Percentiles rank a stretch among this genome's conserved stretches.
phyloP scores from a whole-genome alignment of 2,797 vertebrate genomes.

The Eurystomus glaucurus region DNA sequence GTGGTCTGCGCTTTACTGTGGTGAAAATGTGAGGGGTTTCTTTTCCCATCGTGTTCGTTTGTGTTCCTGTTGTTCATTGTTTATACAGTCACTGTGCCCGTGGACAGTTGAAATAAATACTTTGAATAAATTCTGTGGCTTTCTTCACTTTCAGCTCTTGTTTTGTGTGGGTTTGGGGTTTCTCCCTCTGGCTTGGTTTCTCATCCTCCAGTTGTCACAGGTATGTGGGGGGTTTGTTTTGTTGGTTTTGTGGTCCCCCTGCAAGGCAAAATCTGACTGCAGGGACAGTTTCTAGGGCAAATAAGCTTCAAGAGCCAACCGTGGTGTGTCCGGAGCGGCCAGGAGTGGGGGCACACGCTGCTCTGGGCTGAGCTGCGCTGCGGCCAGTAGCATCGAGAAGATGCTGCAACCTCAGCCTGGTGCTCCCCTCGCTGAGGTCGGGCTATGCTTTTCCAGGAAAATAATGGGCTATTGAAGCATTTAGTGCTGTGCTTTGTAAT shows the following conservation, averaged over 20 bases:
- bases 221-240: not conserved
- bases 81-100: constrained; percentile 29
- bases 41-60: constrained; percentile 72
- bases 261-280: not conserved
- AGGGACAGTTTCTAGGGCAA: not conserved
- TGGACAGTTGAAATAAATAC: constrained; percentile 10
- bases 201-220: not conserved
- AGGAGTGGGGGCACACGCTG: not conserved
- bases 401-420: not conserved
- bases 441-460: not conserved
- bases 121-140: not conserved
- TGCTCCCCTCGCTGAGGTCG: not conserved
- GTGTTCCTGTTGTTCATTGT: constrained; percentile 49
- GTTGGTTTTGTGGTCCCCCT: not conserved
- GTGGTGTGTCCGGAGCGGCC: not conserved
- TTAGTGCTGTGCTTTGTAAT: constrained; percentile 11
- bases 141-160: constrained; percentile 33
- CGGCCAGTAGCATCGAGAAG: not conserved
- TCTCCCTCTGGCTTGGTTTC: not conserved
- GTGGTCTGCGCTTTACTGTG: constrained; percentile 78
- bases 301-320: not conserved
- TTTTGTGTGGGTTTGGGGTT: not conserved
- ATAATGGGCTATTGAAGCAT: not conserved
- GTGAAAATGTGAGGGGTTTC: constrained; percentile 64
- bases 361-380: not conserved